These are phyloP conservation scores for Mythimna ferrago DNA, from an alignment of 2,888 invertebrate species.

Conservation along the genomic window DNA sequence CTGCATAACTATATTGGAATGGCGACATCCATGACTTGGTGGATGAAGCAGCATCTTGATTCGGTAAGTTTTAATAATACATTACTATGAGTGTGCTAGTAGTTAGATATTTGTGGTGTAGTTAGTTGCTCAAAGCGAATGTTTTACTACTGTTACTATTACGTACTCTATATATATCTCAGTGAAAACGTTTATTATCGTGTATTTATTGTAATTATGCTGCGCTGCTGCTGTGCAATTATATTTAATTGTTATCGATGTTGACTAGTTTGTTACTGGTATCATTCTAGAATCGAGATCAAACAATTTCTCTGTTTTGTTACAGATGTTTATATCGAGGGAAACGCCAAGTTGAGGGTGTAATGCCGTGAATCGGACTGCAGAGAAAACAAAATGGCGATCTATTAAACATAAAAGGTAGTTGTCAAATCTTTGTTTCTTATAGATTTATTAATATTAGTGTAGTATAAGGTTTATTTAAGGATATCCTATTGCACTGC, in stretches of 20 bases:
- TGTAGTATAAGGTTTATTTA: conserved; percentile 46
- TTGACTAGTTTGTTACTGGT: conserved; percentile 35
- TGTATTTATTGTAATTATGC: conserved; percentile 60
- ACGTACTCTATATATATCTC: conserved; percentile 17
- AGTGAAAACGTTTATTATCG: conserved; percentile 55
- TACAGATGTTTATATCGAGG: conserved; percentile 65
- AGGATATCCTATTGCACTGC: conserved; percentile 50
- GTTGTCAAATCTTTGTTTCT: conserved; percentile 34
- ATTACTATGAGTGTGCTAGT: conserved; percentile 38
- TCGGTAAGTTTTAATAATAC: conserved; percentile 57
- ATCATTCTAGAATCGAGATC: conserved; percentile 54
- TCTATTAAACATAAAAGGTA: conserved; percentile 52
- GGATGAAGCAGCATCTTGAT: conserved; percentile 9
- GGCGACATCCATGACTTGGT: conserved; percentile 10
- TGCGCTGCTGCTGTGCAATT: conserved; percentile 68
- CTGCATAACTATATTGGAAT: not conserved
- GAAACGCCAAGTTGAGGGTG: not conserved
- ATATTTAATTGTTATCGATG: conserved; percentile 51
- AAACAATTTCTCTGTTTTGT: conserved; percentile 75
- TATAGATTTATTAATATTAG: conserved; percentile 11
- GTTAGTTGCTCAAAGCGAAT: conserved; percentile 69
- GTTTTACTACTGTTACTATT: conserved; percentile 29
- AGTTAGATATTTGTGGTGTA: conserved; percentile 45
- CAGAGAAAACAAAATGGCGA: not conserved
- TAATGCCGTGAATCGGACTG: not conserved